These are phyloP conservation scores for Xestoiulus laeticollis DNA, from an alignment of 2,888 invertebrate genomes.

Conservation along the genomic window DNA sequence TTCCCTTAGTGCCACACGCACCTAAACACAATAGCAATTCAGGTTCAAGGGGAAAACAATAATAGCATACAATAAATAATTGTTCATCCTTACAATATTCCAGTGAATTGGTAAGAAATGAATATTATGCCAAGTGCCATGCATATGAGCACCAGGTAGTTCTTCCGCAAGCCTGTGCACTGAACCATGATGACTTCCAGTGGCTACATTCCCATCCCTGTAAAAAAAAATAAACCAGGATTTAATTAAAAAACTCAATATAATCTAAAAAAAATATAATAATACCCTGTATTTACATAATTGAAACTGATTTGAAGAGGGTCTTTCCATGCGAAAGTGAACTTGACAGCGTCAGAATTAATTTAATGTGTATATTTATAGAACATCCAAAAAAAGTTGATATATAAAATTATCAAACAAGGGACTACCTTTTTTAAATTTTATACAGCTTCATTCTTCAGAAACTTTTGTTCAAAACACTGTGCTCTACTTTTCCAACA, in stretches of 20 bases:
- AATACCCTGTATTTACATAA: neutral
- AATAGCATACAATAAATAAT: neutral
- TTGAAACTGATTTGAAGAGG: too few species aligned
- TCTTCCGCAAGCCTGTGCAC: constrained; percentile 20
- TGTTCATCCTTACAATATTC: constrained; percentile 32
- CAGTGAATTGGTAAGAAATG: constrained; percentile 50
- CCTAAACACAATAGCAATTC: neutral
- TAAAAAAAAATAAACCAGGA: constrained; percentile 27
- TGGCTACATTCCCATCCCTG: constrained; percentile 20
- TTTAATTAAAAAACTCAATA: neutral
- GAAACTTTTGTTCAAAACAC: neutral
- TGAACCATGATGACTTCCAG: constrained; percentile 46
- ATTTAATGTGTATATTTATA: neutral
- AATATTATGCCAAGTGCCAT: constrained; percentile 49
- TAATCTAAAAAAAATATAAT: neutral
- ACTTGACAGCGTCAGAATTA: neutral
- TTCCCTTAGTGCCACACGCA: neutral
- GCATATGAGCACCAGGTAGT: constrained; percentile 46
- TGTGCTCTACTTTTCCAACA: neutral
- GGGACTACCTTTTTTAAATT: neutral
- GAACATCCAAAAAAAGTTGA: too few species aligned
- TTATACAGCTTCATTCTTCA: neutral
- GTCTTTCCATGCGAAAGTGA: neutral
- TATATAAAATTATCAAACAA: too few species aligned
- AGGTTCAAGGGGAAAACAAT: neutral